phyloP scores from a whole-genome alignment of 2,888 invertebrate species.

The Mythimna lalbum region DNA sequence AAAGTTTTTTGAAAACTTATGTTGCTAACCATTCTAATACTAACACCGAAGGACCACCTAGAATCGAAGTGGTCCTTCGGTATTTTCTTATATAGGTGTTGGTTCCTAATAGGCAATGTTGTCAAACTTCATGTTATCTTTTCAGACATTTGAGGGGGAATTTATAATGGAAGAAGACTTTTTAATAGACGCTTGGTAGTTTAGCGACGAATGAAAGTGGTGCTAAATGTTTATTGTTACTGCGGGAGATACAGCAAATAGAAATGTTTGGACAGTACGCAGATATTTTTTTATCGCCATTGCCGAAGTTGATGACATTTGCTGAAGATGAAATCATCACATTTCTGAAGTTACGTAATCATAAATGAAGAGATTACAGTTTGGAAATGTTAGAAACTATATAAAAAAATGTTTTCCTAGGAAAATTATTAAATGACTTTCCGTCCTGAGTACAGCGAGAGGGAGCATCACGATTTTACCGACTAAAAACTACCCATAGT shows the following conservation, averaged over 20 bases:
- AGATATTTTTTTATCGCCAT: background rate
- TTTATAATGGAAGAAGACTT: constrained; percentile 46
- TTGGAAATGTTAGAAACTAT: background rate
- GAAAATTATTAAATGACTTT: too few relatives aligned
- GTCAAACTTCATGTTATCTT: constrained; percentile 41
- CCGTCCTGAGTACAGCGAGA: too few relatives aligned
- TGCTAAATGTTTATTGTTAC: constrained; percentile 38
- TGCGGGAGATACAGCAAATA: background rate
- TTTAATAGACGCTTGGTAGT: constrained; percentile 34
- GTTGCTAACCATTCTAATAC: background rate
- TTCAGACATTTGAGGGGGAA: constrained; percentile 31
- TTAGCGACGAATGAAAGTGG: constrained; percentile 21
- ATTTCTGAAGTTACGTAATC: background rate
- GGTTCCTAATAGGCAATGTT: constrained; percentile 2
- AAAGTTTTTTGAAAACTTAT: background rate
- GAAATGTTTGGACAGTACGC: background rate
- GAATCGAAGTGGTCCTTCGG: constrained; percentile 16
- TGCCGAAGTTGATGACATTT: background rate
- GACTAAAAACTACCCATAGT: too few relatives aligned
- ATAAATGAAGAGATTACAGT: background rate
- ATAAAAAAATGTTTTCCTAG: too few relatives aligned
- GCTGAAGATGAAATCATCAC: background rate
- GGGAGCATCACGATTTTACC: too few relatives aligned
- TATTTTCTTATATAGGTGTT: fast-evolving
- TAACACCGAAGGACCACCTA: too few relatives aligned